Evolutionary conservation across 2,888 invertebrate species (phyloP).

Genomic region (Suillia variegata): DNA sequence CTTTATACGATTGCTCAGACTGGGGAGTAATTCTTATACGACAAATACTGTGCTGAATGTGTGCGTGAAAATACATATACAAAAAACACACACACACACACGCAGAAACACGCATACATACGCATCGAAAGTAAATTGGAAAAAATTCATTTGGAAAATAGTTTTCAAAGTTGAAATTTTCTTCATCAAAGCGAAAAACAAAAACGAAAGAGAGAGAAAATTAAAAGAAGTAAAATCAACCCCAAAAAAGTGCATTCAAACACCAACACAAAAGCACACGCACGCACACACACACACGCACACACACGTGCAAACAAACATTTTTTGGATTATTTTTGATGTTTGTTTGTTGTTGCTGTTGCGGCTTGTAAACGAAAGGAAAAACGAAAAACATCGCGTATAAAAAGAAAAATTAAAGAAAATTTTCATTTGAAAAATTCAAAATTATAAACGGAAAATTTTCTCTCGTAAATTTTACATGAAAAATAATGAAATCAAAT

Average conservation of each 20-base stretch:
- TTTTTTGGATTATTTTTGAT: constrained; percentile 2
- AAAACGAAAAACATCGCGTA: too few species aligned
- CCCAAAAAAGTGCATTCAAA: background rate
- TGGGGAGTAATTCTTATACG: too few species aligned
- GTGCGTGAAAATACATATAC: background rate
- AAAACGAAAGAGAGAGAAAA: too few species aligned
- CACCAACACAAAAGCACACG: background rate
- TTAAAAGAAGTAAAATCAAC: constrained; percentile 5
- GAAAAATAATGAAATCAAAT: background rate
- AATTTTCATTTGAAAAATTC: background rate
- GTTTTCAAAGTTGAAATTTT: background rate
- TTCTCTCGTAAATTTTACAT: too few species aligned
- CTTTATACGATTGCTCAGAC: too few species aligned
- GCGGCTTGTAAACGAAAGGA: too few species aligned
- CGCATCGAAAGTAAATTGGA: too few species aligned
- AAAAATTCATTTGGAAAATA: constrained; percentile 6
- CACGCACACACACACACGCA: constrained; percentile 4
- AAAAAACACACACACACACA: background rate
- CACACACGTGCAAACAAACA: background rate
- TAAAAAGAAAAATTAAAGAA: too few species aligned
- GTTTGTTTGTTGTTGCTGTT: background rate
- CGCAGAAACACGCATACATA: background rate
- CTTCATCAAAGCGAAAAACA: too few species aligned
- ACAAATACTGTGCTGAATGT: too few species aligned
- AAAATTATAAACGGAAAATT: background rate